These are phyloP conservation scores for Phalera bucephala DNA, from an alignment of 2,888 invertebrate species.

Conservation along the genomic window DNA sequence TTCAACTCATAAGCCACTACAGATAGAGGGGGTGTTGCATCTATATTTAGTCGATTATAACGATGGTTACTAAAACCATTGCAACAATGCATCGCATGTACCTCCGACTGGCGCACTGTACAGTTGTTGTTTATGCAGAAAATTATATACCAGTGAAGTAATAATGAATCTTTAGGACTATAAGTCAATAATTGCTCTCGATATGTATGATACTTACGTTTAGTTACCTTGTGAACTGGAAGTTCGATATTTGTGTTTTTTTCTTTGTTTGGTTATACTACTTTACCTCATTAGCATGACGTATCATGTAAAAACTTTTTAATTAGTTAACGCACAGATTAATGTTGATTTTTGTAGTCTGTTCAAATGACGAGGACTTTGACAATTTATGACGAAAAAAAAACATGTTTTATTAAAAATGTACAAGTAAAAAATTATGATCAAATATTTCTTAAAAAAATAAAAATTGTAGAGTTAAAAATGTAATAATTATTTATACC, in stretches of 20 bases:
- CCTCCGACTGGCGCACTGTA: constrained; percentile 39
- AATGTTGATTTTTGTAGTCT: constrained; percentile 35
- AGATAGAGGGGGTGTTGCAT: constrained; percentile 14
- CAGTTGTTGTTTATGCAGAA: constrained; percentile 58
- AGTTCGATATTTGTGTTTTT: constrained; percentile 70
- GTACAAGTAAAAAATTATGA: not conserved
- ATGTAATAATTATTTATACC: constrained; percentile 21
- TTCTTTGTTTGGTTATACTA: constrained; percentile 54
- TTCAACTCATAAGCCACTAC: constrained; percentile 54
- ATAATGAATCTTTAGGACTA: constrained; percentile 67
- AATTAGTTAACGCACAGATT: constrained; percentile 40
- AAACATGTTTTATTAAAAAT: no score
- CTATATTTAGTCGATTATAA: constrained; percentile 1
- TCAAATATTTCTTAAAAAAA: not conserved
- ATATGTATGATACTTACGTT: constrained; percentile 66
- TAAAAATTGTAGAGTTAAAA: constrained; percentile 2
- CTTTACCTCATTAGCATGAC: constrained; percentile 76
- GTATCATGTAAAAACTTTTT: constrained; percentile 64
- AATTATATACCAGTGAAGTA: constrained; percentile 70
- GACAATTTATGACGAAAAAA: constrained; percentile 21
- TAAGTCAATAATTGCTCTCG: constrained; percentile 72
- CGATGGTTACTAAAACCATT: not conserved
- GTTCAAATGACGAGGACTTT: constrained; percentile 17
- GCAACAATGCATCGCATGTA: constrained; percentile 18
- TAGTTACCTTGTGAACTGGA: constrained; percentile 80